Evolutionary conservation across 2,888 invertebrate genomes (phyloP), one percentile per base, ranked within the genome.

Genomic region (Lottia gigantea): DNA sequence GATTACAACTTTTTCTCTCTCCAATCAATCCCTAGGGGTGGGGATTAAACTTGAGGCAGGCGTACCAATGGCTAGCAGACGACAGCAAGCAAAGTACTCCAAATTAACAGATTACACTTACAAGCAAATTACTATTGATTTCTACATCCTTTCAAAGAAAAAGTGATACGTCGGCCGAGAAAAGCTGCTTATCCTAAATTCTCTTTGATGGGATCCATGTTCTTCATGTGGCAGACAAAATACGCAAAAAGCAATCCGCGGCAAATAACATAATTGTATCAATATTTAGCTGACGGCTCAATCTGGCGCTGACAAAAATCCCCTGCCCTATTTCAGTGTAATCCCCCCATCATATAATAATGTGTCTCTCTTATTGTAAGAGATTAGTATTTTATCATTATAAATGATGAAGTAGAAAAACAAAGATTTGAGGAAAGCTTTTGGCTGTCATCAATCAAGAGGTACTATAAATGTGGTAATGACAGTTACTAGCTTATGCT

Each of bases 111-210:
- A 68, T 73, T 71, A 66, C 64, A 62, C 68, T 46, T 66, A 62
- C 26, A 71, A 71, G 63, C 46, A 73, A 73, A 73, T 73, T 71
- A 64, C 65, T 71, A 73, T 73, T 62, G 73, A 73, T 73, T 71
- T 46, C 26, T 16, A 12, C 46, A 14, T 66, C 66, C 46, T 46
- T 67, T 67, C 63, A 62, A 66, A 67, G 62, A 55, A 55, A 23
- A 23, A 55, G 14, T 23, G 55, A 55, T 55, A 55, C 15, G 23
- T 23, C 55, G 23, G 55, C 19, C 55, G 19, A 55, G 55, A 23
- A 55, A 55, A 55, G 55, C 55, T 0, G 55, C 55, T 55, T 55
- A 55, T 55, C 55, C 55, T 23, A 55, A 19, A 19, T 12, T 55
- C 55, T 23, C 14, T 55, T 23, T 55, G 55, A 55, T 55, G 55